phyloP scores from a whole-genome alignment of 2,888 invertebrate species.

The Terebella lapidaria region DNA sequence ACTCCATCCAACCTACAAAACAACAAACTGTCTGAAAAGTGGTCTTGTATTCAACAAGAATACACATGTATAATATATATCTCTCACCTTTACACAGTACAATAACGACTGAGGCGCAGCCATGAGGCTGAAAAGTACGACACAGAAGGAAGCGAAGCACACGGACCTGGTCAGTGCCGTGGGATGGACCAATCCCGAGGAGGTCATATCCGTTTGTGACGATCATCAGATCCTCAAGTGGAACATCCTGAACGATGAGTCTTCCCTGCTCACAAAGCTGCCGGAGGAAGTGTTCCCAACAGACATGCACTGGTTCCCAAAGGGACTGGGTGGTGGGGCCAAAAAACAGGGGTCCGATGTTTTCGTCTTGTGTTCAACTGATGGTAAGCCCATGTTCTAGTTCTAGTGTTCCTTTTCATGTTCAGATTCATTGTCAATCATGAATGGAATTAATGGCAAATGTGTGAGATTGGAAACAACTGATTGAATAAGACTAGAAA shows the following conservation, averaged over 20 bases:
- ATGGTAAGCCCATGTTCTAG: too few species aligned
- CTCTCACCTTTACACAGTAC: background rate
- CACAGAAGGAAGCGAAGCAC: slow-evolving; percentile 72
- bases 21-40: too few species aligned
- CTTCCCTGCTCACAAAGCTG: slow-evolving; percentile 66
- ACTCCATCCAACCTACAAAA: too few species aligned
- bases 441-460: too few species aligned
- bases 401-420: too few species aligned
- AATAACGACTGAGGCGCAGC: background rate
- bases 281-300: slow-evolving; percentile 81
- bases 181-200: slow-evolving; percentile 90
- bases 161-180: slow-evolving; percentile 80
- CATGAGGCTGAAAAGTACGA: slow-evolving; percentile 79
- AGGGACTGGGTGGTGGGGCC: slow-evolving; percentile 54
- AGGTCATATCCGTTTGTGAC: slow-evolving; percentile 90
- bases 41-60: too few species aligned
- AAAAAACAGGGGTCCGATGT: slow-evolving; percentile 64
- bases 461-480: too few species aligned
- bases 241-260: slow-evolving; percentile 75
- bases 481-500: too few species aligned
- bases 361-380: slow-evolving; percentile 78
- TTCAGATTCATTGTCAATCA: too few species aligned
- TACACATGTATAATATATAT: too few species aligned
- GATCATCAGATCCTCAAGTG: slow-evolving; percentile 84
- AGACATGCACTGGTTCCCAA: slow-evolving; percentile 82